Percentiles rank a stretch among this genome's conserved stretches.
phyloP scores from a whole-genome alignment of 2,888 invertebrate species.

The Drosophila stalkeri region DNA sequence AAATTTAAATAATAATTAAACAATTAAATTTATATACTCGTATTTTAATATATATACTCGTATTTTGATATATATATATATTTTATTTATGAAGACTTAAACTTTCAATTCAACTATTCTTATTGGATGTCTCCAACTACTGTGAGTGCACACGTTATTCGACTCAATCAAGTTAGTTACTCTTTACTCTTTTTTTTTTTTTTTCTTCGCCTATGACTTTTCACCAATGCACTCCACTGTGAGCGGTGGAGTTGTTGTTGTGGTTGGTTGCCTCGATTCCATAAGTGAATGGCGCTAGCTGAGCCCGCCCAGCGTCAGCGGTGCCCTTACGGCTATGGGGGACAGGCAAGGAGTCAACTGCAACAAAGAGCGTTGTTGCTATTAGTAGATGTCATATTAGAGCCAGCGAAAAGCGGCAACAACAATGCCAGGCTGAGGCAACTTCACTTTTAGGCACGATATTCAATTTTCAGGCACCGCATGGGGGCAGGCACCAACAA shows the following conservation, averaged over 20 bases:
- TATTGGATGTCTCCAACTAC: too few relatives aligned
- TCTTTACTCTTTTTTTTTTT: constrained; percentile 16
- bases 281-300: constrained; percentile 68
- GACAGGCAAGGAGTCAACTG: constrained; percentile 28
- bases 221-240: constrained; percentile 75
- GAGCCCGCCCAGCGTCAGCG: constrained; percentile 52
- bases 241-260: constrained; percentile 7
- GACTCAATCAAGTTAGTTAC: not conserved
- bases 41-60: too few relatives aligned
- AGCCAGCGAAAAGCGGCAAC: constrained; percentile 47
- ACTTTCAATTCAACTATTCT: too few relatives aligned
- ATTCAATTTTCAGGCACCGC: constrained; percentile 70
- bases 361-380: constrained; percentile 47
- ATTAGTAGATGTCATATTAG: constrained; percentile 76
- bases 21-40: too few relatives aligned
- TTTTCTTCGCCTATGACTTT: constrained; percentile 69
- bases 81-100: too few relatives aligned
- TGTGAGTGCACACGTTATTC: not conserved
- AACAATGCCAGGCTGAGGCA: constrained; percentile 36
- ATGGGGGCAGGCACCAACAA: constrained; percentile 49
- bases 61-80: too few relatives aligned
- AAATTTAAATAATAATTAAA: too few relatives aligned
- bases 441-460: constrained; percentile 72
- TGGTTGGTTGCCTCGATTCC: constrained; percentile 48
- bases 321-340: constrained; percentile 49